Conservation (phyloP, 2,888 invertebrate genomes). For the Latheticus oryzae region DNA sequence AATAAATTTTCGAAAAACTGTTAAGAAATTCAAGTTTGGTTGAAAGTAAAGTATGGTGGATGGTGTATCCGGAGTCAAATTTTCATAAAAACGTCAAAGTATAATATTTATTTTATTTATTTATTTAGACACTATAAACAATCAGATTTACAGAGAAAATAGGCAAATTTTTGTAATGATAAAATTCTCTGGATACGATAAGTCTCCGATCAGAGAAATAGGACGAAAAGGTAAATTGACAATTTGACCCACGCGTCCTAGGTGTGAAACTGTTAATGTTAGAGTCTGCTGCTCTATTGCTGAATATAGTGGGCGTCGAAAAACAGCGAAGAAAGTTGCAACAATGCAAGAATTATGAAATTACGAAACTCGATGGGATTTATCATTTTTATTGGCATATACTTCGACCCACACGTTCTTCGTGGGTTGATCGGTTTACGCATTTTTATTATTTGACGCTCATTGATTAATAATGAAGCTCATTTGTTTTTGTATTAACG, state of each 20-base stretch:
- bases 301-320: conserved; percentile 52
- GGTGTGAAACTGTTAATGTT: conserved; percentile 53
- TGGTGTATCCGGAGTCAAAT: too few species aligned
- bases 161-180: too few species aligned
- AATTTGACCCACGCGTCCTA: conserved; percentile 43
- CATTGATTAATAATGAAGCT: conserved; percentile 33
- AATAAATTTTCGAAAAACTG: too few species aligned
- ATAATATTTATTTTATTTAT: too few species aligned
- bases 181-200: too few species aligned
- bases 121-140: too few species aligned
- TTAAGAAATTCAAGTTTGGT: too few species aligned
- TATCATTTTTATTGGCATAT: conserved; percentile 50
- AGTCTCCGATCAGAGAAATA: too few species aligned
- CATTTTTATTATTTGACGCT: conserved; percentile 28
- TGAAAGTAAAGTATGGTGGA: too few species aligned
- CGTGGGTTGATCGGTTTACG: conserved; percentile 35
- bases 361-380: conserved; percentile 57
- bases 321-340: conserved; percentile 58
- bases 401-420: conserved; percentile 25
- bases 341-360: conserved; percentile 59
- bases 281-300: conserved; percentile 49
- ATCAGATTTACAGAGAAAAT: too few species aligned
- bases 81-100: too few species aligned
- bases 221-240: conserved; percentile 26
- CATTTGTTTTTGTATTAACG: conserved; percentile 23